Base-by-base conservation (phyloP, 2,888 invertebrate species). In the Philereme transversata region DNA sequence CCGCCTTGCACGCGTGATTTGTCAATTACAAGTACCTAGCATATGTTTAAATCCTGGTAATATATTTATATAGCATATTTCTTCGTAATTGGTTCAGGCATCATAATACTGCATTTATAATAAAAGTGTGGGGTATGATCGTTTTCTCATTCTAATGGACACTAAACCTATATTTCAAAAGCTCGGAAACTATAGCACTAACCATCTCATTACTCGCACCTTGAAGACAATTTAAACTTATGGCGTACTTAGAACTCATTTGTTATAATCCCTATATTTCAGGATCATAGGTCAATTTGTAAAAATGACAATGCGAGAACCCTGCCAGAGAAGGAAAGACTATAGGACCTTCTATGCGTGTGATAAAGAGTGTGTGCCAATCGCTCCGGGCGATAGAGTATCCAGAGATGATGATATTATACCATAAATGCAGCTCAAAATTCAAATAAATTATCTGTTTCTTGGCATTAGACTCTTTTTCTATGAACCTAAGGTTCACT, bases 241-340 rank as follows among this genome's bases (percentile, higher is more conserved):
- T 74, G 70, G 73, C 75, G 67, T 71, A 76, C 74, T 77, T 77
- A 78, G 76, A 74, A 73, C 86, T 84, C 84, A 87, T 87, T 84
- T 84, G 81, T 81, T 76, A 79, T 79, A 79, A 84, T 83, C 82
- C 82, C 84, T 83, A 77, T 82, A 82, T 81, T 84, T 78, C 81
- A 83, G 81, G 87, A 79, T 85, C 87, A 85, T 68, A 83, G 89
- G 86, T 87, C 86, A 84, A 83, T 86, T 83, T 83, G 82, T 83
- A 86, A 88, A 89, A 88, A 89, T 88, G 87, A 89, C 88, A 88
- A 83, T 79, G 83, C 83, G 76, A 81, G 83, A 81, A 77, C 74
- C 72, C 52, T 56, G 73, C 38, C 49, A 62, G 77, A 85, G 36
- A 51, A 72, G 67, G 81, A 82, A 4, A 47, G 38, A 66, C 5